Percentiles rank a stretch among this genome's conserved stretches.
phyloP scores from a whole-genome alignment of 1,140 invertebrate genomes.

The Probaryconus sp. region DNA sequence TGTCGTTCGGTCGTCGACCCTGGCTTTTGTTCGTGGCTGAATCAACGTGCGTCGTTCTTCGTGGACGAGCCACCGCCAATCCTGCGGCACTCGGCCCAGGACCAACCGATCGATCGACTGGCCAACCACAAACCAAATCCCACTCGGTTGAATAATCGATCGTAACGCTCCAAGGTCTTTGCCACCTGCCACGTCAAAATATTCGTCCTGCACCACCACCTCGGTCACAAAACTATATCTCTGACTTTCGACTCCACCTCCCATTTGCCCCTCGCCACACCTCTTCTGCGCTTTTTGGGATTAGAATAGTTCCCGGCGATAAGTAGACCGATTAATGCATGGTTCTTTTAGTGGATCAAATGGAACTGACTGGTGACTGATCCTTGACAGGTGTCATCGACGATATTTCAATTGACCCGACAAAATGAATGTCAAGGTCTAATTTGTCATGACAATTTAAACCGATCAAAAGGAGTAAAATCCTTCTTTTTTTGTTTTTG shows the following conservation, averaged over 20 bases:
- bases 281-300: no score
- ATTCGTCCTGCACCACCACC: slow-evolving; percentile 22
- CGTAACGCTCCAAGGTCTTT: slow-evolving; percentile 76
- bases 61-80: slow-evolving; percentile 44
- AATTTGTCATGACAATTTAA: no score
- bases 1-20: slow-evolving; percentile 65
- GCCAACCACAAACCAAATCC: slow-evolving; percentile 58
- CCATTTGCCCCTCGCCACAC: background rate
- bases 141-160: slow-evolving; percentile 72
- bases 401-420: no score
- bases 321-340: no score
- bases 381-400: no score
- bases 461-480: no score
- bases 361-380: no score
- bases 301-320: no score
- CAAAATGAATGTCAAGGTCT: no score
- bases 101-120: slow-evolving; percentile 40
- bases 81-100: slow-evolving; percentile 57
- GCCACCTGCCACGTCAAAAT: slow-evolving; percentile 71
- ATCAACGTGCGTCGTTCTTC: slow-evolving; percentile 62
- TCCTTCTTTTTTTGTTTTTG: no score
- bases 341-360: no score
- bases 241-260: slow-evolving; percentile 2
- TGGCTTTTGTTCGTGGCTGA: slow-evolving; percentile 77
- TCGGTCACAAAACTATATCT: no score